Evolutionary conservation across 2,797 vertebrate genomes (phyloP), one percentile per base, ranked within the genome.

Genomic region (Malacoraja senta): DNA sequence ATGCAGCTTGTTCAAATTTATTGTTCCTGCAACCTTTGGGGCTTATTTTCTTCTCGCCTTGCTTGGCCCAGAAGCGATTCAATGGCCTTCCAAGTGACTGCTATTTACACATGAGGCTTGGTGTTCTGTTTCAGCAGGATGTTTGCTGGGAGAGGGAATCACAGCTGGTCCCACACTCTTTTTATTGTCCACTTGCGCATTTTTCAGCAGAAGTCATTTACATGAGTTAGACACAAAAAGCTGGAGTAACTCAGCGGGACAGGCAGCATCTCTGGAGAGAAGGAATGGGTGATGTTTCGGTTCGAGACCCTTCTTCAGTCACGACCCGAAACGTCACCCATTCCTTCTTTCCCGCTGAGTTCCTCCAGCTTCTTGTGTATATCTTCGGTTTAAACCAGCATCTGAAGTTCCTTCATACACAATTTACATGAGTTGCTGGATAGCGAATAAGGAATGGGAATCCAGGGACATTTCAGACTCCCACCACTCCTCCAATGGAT

Each of bases 131-230:
- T 88, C n/a, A 88, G 63, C 84, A 88, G 84, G 84, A 68, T 88
- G 19, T 68, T 88, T 19, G 7, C 32, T n/a, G 84, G n/a, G 84
- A 88, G 84, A 35, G 61, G 17, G 84, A 88, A 88, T 68, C 84
- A 24, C 84, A 88, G n/a, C 84, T 88, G 61, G 65, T 35, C 61
- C 84, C 35, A 32, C 63, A 68, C 8, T 68, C 17, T 32, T 86
- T 88, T 4, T n/a, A 88, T 35, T 88, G 63, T 68, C 19, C n/a
- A 68, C 63, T 68, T 88, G 84, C 84, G 84, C 84, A 88, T 88
- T 88, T 88, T 35, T 63, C 65, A 19, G 17, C 84, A 88, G 29
- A 19, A 63, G 84, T 3, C 21, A 74, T 74, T 24, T 74, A 24
- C 84, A 65, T 2, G 84, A 88, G n/a, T 21, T 68, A 53, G 44